These are phyloP conservation scores for Trinorchestia longiramus DNA, from an alignment of 1,140 invertebrate species.

Conservation along the genomic window DNA sequence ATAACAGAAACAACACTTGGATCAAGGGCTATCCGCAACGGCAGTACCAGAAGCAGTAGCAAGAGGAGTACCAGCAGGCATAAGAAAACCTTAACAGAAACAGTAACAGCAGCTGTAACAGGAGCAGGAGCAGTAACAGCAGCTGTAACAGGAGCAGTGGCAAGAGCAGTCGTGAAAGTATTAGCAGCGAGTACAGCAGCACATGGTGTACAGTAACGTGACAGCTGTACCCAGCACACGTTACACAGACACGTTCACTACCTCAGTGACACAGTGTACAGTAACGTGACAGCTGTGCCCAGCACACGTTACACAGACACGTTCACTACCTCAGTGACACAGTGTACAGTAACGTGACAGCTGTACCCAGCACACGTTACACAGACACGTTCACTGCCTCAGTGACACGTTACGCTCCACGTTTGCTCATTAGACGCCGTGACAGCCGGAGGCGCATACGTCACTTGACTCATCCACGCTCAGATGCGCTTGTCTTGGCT, in stretches of 20 bases:
- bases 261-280: no score
- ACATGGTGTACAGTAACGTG: no score
- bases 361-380: background rate
- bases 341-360: background rate
- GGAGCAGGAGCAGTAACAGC: background rate
- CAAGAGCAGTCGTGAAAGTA: no score
- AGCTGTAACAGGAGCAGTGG: background rate
- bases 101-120: background rate
- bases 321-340: no score
- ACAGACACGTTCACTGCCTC: background rate
- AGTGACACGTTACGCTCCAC: background rate
- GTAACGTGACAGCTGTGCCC: no score
- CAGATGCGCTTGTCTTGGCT: constrained; percentile 18
- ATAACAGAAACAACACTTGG: no score
- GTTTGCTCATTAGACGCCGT: constrained; percentile 8
- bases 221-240: no score
- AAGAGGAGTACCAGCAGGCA: background rate
- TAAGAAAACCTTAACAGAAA: background rate
- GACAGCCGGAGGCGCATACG: constrained; percentile 18
- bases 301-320: no score
- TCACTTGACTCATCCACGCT: background rate
- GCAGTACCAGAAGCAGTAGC: background rate
- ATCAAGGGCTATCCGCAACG: no score
- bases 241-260: no score
- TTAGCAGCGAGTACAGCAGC: no score